These are phyloP conservation scores for Dryoscopus gambensis DNA, from an alignment of 2,113 vertebrate species.

Conservation along the genomic window DNA sequence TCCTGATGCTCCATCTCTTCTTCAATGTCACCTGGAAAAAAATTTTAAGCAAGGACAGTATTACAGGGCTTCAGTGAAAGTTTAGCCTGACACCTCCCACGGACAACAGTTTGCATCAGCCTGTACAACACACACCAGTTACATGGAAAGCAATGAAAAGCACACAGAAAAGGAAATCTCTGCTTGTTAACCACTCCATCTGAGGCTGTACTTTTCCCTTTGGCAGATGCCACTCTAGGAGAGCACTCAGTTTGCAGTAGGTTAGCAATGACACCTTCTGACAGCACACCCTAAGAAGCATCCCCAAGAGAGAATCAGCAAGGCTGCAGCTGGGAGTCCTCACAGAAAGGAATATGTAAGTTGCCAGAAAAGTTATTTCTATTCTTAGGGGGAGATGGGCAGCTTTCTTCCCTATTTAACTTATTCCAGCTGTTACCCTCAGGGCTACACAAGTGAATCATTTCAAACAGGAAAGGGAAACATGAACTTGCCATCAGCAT, in stretches of 20 bases:
- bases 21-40: slow-evolving; percentile 81
- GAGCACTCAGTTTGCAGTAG: not conserved
- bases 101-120: not conserved
- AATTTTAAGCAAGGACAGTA: not conserved
- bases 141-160: not conserved
- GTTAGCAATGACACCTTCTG: not conserved
- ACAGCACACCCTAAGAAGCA: not conserved
- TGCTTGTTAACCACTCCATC: not conserved
- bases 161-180: not conserved
- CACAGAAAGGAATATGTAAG: not conserved
- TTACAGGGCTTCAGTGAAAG: not conserved
- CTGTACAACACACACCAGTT: not conserved
- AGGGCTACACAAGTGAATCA: not conserved
- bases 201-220: not conserved
- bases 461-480: not conserved
- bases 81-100: not conserved
- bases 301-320: not conserved
- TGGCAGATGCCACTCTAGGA: not conserved
- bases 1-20: slow-evolving; percentile 96
- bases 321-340: not conserved
- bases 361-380: not conserved
- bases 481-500: not conserved
- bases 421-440: not conserved
- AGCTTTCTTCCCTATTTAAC: not conserved
- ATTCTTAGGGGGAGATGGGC: not conserved